phyloP scores from a whole-genome alignment of 2,113 vertebrate species.

The Lipophrys pholis region DNA sequence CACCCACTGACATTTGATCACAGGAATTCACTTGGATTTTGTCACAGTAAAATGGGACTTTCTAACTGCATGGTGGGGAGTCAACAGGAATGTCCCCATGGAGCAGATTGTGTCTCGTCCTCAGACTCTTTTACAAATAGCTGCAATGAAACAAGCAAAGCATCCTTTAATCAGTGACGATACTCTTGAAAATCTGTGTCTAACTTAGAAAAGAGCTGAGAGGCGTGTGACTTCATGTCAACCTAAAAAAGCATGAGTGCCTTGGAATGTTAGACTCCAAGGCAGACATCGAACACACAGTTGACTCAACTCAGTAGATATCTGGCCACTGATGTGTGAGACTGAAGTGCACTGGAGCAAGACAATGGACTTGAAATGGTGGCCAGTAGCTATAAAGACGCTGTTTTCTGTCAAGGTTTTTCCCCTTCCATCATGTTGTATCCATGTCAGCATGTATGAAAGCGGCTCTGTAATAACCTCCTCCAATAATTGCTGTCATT shows the following conservation, averaged over 20 bases:
- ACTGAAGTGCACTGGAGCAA: slow-evolving; percentile 7
- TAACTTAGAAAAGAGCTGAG: neutral
- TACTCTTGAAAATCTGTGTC: neutral
- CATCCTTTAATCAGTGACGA: neutral
- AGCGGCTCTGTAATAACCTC: neutral
- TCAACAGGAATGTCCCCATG: slow-evolving; percentile 26
- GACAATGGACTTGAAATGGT: slow-evolving; percentile 11
- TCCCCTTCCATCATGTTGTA: neutral
- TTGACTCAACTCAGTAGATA: slow-evolving; percentile 7
- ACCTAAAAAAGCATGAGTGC: slow-evolving; percentile 7
- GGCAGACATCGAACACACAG: neutral
- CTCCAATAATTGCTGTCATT: neutral
- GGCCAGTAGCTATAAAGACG: slow-evolving; percentile 30
- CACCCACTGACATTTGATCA: neutral
- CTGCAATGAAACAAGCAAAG: neutral
- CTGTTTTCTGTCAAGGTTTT: slow-evolving; percentile 4
- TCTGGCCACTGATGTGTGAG: neutral
- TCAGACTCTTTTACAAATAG: slow-evolving; percentile 4
- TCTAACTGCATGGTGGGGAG: slow-evolving; percentile 34
- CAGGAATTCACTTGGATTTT: slow-evolving; percentile 5
- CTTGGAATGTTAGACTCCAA: slow-evolving; percentile 17
- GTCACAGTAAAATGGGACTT: slow-evolving; percentile 12
- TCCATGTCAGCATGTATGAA: neutral
- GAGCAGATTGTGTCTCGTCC: neutral
- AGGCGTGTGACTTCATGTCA: slow-evolving; percentile 17